Evolutionary conservation across 2,797 vertebrate genomes (phyloP), one percentile per base, ranked within the genome.

Genomic region (Orestias chungarensis): DNA sequence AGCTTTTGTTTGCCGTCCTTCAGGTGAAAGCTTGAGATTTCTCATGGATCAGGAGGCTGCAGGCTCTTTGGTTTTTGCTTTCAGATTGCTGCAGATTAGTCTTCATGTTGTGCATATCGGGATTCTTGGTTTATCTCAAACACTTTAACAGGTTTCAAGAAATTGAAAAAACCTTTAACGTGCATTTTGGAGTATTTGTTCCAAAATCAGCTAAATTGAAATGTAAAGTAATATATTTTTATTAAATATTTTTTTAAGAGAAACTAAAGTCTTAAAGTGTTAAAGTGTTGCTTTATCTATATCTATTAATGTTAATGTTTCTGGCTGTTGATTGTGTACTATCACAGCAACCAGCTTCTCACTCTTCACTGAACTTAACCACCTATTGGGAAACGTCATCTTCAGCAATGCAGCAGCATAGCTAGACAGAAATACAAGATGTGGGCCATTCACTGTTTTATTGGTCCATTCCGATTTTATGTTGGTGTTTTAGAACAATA

Each of bases 311-410:
- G 64, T 73, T 80, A 88, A 82, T 83, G 43, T 29, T 85, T 80
- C 44, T 79, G 57, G 69, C 68, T 65, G 87, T 86, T 83, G 84
- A 90, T 85, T 81, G 79, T 80, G 73, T 73, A 81, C 87, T 87
- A 83, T 82, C 87, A 85, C 76, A 33, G 61, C 50, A 18, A 25
- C 72, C 80, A 87, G 81, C 78, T 88, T 77, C 77, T 87, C 64
- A 18, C 46, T 64, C 27, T 44, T 62, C 35, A 0, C 65, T 75
- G 80, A 75, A 76, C 82, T 87, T 84, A 66, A 61, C 18, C 50
- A 70, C 71, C 44, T 69, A 76, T 71, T 33, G 2, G 33, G 10
- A 7, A 25, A 40, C 57, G 6, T 38, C 15, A 4, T 35, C 12
- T n/a, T 40, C 23, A n/a, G 59, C 35, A 29, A n/a, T n/a, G n/a